A percentile compares a stretch with the other conserved stretches of the same genome.
These are phyloP conservation scores for Acleris holmiana DNA, from an alignment of 2,888 invertebrate genomes.

Conservation along the genomic window DNA sequence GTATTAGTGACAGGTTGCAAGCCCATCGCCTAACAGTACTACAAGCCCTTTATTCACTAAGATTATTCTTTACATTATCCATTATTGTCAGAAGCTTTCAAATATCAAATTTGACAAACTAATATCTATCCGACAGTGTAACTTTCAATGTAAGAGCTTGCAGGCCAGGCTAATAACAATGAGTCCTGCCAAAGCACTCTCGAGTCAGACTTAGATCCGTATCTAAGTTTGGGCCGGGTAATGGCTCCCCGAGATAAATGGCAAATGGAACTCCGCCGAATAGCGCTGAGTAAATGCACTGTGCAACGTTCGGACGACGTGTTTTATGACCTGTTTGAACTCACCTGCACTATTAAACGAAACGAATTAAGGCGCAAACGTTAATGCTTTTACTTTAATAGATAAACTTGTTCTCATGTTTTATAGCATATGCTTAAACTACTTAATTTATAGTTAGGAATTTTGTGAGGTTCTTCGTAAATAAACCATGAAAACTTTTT, in stretches of 20 bases:
- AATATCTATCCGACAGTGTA: slow-evolving; percentile 27
- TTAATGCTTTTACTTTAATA: slow-evolving; percentile 32
- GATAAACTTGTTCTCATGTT: slow-evolving; percentile 16
- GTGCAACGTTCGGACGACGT: slow-evolving; percentile 37
- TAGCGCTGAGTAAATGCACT: slow-evolving; percentile 39
- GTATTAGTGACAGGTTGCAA: no score
- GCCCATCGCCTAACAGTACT: no score
- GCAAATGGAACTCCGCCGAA: slow-evolving; percentile 41
- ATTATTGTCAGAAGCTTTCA: no score
- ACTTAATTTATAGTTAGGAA: background rate
- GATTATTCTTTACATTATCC: no score
- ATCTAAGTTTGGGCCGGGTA: slow-evolving; percentile 45
- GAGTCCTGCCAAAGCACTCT: slow-evolving; percentile 11
- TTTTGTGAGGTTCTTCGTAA: background rate
- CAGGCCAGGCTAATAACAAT: slow-evolving; percentile 25
- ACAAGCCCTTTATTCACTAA: no score
- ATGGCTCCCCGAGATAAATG: slow-evolving; percentile 43
- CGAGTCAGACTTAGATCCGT: slow-evolving; percentile 39
- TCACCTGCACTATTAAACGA: slow-evolving; percentile 37
- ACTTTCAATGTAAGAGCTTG: background rate
- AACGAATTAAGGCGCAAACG: slow-evolving; percentile 37
- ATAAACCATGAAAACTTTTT: background rate
- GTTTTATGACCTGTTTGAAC: slow-evolving; percentile 38
- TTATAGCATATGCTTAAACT: background rate
- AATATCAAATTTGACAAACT: slow-evolving; percentile 6